A percentile compares a stretch with the other conserved stretches of the same genome.
Conservation (phyloP, 2,888 invertebrate species). For the Leptura quadrifasciata region DNA sequence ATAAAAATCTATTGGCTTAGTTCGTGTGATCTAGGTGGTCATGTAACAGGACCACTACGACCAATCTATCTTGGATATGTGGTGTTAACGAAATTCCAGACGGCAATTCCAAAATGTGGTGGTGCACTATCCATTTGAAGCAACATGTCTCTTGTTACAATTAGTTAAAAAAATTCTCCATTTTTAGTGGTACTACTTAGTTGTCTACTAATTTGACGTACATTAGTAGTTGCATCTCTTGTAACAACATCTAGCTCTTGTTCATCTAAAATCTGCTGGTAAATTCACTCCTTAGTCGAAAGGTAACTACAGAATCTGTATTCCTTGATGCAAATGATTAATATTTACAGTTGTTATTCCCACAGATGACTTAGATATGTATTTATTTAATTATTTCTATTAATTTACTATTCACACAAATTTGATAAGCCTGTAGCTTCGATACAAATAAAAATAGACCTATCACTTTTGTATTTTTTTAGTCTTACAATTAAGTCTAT, state of each 20-base stretch:
- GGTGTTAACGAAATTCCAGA: slow-evolving; percentile 14
- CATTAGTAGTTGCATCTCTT: slow-evolving; percentile 3
- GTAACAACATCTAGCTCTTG: slow-evolving; percentile 11
- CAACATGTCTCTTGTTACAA: neutral
- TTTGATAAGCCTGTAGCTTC: too few species aligned
- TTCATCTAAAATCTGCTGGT: slow-evolving; percentile 2
- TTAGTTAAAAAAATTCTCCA: neutral
- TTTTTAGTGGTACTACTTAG: slow-evolving; percentile 1
- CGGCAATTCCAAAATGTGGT: slow-evolving; percentile 15
- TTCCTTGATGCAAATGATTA: too few species aligned
- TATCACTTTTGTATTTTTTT: too few species aligned
- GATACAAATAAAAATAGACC: too few species aligned
- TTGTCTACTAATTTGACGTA: slow-evolving; percentile 1
- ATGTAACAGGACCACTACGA: too few species aligned
- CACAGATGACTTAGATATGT: too few species aligned
- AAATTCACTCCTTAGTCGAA: neutral
- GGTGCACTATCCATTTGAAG: slow-evolving; percentile 18
- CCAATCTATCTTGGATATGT: too few species aligned
- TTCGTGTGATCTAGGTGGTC: slow-evolving; percentile 11
- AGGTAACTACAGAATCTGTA: too few species aligned
- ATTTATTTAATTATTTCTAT: too few species aligned
- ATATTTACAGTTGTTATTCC: too few species aligned
- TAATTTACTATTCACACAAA: too few species aligned
- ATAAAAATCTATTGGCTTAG: slow-evolving; percentile 11
- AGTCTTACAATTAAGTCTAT: too few species aligned